Conservation (phyloP, 1,140 invertebrate species). For the Arctopsyche grandis region DNA sequence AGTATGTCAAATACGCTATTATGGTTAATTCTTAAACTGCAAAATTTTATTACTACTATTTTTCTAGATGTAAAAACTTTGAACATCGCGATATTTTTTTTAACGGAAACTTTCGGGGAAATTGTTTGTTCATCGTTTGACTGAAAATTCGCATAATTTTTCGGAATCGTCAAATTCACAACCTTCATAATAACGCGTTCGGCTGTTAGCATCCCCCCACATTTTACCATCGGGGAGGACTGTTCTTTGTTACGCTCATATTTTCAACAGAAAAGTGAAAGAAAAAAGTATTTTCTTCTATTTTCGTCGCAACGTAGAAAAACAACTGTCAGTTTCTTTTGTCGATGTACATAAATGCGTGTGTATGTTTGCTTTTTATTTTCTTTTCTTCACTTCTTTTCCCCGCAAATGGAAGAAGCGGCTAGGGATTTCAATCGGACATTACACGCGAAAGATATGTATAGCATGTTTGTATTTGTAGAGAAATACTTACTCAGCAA, state of each 20-base stretch:
- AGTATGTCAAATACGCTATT: too few species aligned
- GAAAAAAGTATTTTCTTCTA: background rate
- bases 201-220: background rate
- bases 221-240: background rate
- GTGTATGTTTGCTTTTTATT: too few species aligned
- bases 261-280: background rate
- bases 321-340: slow-evolving; percentile 33
- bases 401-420: background rate
- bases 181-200: background rate
- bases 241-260: slow-evolving; percentile 1
- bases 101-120: background rate
- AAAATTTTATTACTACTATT: too few species aligned
- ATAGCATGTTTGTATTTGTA: too few species aligned
- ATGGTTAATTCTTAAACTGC: too few species aligned
- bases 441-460: too few species aligned
- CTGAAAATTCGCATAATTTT: background rate
- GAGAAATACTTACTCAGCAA: too few species aligned
- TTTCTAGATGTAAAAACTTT: background rate
- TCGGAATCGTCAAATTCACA: background rate
- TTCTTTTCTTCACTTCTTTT: background rate
- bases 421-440: too few species aligned
- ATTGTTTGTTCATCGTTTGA: background rate
- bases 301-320: background rate
- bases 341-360: too few species aligned
- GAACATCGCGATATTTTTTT: background rate